phyloP scores from a whole-genome alignment of 2,113 vertebrate genomes.

The Sialia sialis region DNA sequence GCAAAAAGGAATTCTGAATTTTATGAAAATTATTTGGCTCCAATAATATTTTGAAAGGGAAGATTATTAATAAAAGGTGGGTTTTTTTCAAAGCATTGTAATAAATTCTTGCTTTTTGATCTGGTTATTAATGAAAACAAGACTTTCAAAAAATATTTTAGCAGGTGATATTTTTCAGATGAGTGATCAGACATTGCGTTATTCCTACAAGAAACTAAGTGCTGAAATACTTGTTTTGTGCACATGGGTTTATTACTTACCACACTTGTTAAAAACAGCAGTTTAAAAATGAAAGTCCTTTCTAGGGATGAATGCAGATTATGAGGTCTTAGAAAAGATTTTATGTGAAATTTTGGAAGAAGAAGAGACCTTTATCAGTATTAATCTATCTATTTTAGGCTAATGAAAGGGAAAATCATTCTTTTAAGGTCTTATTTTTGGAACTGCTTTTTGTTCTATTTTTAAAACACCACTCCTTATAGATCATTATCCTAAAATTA shows the following conservation, averaged over 20 bases:
- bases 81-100: not conserved
- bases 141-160: not conserved
- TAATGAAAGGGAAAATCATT: not conserved
- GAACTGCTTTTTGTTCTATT: conserved; percentile 23
- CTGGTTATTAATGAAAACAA: not conserved
- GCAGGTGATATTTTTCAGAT: not conserved
- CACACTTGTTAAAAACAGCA: not conserved
- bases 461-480: not conserved
- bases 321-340: not conserved
- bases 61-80: not conserved
- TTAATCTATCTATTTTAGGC: not conserved
- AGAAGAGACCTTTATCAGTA: not conserved
- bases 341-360: not conserved
- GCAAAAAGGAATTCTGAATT: not conserved
- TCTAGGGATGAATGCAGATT: not conserved
- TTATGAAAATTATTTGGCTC: not conserved
- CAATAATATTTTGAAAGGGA: not conserved
- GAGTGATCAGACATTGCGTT: not conserved
- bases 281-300: not conserved
- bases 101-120: not conserved
- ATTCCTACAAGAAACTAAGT: not conserved
- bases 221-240: not conserved
- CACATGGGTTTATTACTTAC: not conserved
- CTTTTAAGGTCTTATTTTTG: not conserved
- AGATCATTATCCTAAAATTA: conserved; percentile 15